These are phyloP conservation scores for Thyatira batis DNA, from an alignment of 2,888 invertebrate species.

Conservation along the genomic window DNA sequence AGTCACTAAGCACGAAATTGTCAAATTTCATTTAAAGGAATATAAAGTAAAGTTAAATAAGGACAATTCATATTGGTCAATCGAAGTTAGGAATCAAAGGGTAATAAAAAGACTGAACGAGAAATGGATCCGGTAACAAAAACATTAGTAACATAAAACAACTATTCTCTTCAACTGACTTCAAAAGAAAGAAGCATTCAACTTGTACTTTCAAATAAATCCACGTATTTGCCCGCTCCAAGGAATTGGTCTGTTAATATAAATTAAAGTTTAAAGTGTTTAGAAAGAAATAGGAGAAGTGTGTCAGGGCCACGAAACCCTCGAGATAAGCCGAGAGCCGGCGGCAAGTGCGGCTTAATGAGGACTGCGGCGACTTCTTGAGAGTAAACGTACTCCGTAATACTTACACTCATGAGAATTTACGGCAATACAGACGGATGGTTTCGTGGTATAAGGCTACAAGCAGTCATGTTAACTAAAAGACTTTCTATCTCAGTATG, in stretches of 20 bases:
- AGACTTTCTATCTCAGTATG: neutral
- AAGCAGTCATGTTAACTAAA: neutral
- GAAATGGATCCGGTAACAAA: neutral
- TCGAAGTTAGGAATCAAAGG: neutral
- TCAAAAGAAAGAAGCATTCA: neutral
- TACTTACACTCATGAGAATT: neutral
- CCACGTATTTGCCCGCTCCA: neutral
- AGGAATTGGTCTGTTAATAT: conserved; percentile 3
- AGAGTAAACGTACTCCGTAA: neutral
- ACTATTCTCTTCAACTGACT: neutral
- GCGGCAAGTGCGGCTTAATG: conserved; percentile 45
- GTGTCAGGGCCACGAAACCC: conserved; percentile 57
- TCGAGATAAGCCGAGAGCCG: conserved; percentile 45
- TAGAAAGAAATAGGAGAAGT: conserved; percentile 48
- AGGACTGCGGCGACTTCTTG: conserved; percentile 32
- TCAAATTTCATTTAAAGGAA: neutral
- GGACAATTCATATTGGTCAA: neutral
- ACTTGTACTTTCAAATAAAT: neutral
- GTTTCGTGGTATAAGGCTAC: neutral
- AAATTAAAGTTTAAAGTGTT: conserved; percentile 14
- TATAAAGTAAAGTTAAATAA: neutral
- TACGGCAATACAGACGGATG: neutral
- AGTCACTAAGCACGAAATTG: neutral
- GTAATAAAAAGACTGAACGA: neutral
- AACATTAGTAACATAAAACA: neutral